phyloP scores from a whole-genome alignment of 2,113 vertebrate genomes.

The Erinaceus europaeus region DNA sequence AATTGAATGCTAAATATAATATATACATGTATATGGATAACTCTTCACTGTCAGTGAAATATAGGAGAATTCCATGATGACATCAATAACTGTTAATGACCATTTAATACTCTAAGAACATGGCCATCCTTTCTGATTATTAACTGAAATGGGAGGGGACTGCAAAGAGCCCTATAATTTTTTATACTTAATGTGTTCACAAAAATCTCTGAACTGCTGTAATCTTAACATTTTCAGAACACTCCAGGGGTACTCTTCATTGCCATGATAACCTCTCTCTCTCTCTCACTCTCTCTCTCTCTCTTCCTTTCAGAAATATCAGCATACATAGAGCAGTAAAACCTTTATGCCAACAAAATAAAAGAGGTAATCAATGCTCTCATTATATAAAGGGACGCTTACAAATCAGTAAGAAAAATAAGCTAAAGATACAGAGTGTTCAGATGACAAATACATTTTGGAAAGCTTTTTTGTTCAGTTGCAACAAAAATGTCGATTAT shows the following conservation, averaged over 20 bases:
- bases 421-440: neutral
- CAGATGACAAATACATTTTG: slow-evolving; percentile 12
- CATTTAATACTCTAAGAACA: slow-evolving; percentile 7
- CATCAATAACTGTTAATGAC: neutral
- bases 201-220: too few species aligned
- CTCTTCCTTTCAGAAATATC: too few species aligned
- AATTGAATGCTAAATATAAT: too few species aligned
- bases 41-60: neutral
- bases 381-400: neutral
- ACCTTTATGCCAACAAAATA: too few species aligned
- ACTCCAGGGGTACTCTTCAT: too few species aligned
- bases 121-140: neutral
- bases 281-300: too few species aligned
- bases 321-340: too few species aligned
- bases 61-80: neutral
- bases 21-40: neutral
- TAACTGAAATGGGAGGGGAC: neutral
- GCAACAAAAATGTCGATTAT: neutral
- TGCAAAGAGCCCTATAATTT: neutral
- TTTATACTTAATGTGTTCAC: slow-evolving; percentile 12
- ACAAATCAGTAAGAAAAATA: slow-evolving; percentile 13
- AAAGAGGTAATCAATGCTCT: slow-evolving; percentile 9
- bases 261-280: too few species aligned
- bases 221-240: neutral
- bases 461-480: neutral